Conservation (phyloP, 2,888 invertebrate species). For the Caenorhabditis wallacei region DNA sequence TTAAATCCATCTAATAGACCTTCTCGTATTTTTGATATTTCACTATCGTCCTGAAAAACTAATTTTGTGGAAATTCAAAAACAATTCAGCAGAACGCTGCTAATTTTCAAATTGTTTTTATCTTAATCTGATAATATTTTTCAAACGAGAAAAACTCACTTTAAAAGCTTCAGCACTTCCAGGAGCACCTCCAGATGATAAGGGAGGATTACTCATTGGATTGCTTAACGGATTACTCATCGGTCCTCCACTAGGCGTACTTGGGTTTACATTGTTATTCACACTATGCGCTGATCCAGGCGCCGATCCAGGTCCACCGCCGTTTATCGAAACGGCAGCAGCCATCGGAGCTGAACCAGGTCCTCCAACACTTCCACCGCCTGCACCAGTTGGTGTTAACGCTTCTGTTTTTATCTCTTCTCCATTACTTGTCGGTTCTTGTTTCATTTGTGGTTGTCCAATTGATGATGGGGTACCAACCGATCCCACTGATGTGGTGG, state of each 20-base stretch:
- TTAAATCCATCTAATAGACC: constrained; percentile 99
- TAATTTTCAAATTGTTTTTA: too few species aligned
- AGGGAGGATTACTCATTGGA: constrained; percentile 57
- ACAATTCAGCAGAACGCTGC: too few species aligned
- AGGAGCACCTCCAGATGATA: constrained; percentile 43
- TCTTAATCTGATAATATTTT: too few species aligned
- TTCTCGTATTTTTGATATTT: constrained; percentile 99
- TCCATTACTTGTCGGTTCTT: constrained; percentile 57
- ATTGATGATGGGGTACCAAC: constrained; percentile 44
- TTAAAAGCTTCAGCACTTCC: constrained; percentile 50
- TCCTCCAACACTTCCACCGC: constrained; percentile 43
- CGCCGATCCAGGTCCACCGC: constrained; percentile 46
- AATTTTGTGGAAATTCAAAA: too few species aligned
- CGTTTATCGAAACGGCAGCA: constrained; percentile 36
- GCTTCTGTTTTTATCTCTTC: constrained; percentile 77
- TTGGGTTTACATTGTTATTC: constrained; percentile 51
- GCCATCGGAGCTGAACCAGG: constrained; percentile 35
- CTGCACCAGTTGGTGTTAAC: constrained; percentile 62
- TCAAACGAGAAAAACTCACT: constrained; percentile 39
- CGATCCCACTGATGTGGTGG: constrained; percentile 43
- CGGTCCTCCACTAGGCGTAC: constrained; percentile 46
- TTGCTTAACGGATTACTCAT: constrained; percentile 53
- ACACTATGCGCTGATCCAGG: constrained; percentile 48
- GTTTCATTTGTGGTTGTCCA: constrained; percentile 26
- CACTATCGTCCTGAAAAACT: constrained; percentile 67